Evolutionary conservation across 92 coral and sea anemone genomes (phyloP), one percentile per base, ranked within the genome.

Genomic region (Anthopleura xanthogrammica): DNA sequence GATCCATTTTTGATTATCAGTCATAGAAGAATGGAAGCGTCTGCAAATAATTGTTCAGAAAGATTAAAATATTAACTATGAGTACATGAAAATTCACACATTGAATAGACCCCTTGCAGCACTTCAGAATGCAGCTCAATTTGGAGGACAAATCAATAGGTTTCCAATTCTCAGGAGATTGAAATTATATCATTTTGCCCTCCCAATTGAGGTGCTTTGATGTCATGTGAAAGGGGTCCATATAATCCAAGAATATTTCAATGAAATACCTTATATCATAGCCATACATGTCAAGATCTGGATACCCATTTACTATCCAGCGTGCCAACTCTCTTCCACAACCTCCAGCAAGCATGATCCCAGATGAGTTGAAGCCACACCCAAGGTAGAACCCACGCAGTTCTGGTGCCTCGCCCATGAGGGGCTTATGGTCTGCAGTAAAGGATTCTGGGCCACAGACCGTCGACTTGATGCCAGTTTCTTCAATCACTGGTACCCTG

Each of bases 391-490:
- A 96, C 12, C 99, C 99, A 65, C 94, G 93, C 29, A 95, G 87
- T 70, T 96, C 99, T 3, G 99, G 99, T 23, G 85, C 92, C 83
- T 96, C 99, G 7, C 99, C 99, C 92, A 96, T 78, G 77, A 96
- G 91, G 43, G 99, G 99, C 24, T 96, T 96, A 83, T 96, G 99
- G 76, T 96, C 99, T 23, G 99, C 91, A 16, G 99, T 96, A 77
- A 96, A 96, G 50, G 99, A 96, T 80, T 96, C 99, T 40, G 99
- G 99, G 43, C 99, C 99, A 89, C 99, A 96, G 14, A 96, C 98
- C 12, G 99, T 96, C 41, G 99, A 96, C 80, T 96, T 96, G 39
- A 96, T 95, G 5, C 99, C 99, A 13, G 99, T 96, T 77, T 96
- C 90, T 29, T 92, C 99, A 58, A 96, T 92, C 10, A 90, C 83